These are phyloP conservation scores for Antheraea assamensis DNA, from an alignment of 2,888 invertebrate species.

Conservation along the genomic window DNA sequence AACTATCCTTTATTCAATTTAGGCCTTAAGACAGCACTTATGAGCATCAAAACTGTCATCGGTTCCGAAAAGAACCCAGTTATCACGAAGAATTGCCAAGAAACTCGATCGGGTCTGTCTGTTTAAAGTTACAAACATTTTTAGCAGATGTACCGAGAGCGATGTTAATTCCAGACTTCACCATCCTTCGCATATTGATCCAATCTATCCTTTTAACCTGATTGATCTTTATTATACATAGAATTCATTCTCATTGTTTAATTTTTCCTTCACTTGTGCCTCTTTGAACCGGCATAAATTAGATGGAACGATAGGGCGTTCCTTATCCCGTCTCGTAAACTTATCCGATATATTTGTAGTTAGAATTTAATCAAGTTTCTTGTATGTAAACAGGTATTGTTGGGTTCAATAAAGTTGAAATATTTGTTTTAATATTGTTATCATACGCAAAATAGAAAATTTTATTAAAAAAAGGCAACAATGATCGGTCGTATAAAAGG, in stretches of 20 bases:
- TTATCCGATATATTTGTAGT: not conserved
- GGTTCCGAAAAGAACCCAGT: too few relatives aligned
- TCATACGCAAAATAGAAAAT: not conserved
- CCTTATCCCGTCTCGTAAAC: not conserved
- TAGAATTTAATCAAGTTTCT: not conserved
- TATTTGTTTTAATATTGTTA: not conserved
- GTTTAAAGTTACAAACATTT: too few relatives aligned
- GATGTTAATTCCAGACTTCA: too few relatives aligned
- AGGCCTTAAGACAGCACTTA: too few relatives aligned
- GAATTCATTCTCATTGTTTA: not conserved
- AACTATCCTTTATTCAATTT: too few relatives aligned
- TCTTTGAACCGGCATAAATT: not conserved
- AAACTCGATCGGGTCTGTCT: too few relatives aligned
- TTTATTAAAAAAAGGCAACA: not conserved
- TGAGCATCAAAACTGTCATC: too few relatives aligned
- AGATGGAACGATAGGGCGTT: not conserved
- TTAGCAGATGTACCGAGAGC: too few relatives aligned
- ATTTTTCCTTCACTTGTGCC: not conserved
- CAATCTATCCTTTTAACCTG: not conserved
- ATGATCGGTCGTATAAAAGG: not conserved
- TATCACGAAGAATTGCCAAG: too few relatives aligned
- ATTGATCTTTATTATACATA: not conserved
- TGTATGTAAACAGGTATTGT: not conserved
- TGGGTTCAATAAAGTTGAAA: not conserved
- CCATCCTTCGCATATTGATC: not conserved